Conservation (phyloP, 2,113 vertebrate genomes). For the Hippocampus mohnikei region DNA sequence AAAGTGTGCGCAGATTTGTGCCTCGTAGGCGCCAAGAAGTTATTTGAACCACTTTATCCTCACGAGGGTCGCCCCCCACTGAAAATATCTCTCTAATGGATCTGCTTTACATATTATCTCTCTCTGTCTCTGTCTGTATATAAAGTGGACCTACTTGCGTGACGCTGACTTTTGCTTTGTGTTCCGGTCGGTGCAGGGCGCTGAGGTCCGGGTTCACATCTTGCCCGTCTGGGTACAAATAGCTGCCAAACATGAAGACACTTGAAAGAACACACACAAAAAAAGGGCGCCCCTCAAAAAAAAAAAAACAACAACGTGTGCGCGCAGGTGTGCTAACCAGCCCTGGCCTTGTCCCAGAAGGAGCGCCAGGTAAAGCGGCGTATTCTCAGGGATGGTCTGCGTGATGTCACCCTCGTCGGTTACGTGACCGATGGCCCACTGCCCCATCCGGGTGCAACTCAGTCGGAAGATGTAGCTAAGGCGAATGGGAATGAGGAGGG, state of each 20-base stretch:
- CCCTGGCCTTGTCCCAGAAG: constrained; percentile 98
- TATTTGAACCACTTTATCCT: no score
- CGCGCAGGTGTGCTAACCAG: constrained; percentile 72
- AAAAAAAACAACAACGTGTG: not conserved
- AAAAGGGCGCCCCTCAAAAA: not conserved
- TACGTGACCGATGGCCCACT: constrained; percentile 98
- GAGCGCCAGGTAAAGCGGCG: constrained; percentile 96
- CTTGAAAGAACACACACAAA: not conserved
- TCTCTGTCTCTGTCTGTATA: not conserved
- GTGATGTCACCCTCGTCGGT: constrained; percentile 97
- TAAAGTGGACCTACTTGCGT: constrained; percentile 81
- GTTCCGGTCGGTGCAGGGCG: constrained; percentile 93
- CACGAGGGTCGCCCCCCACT: no score
- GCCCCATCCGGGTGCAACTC: constrained; percentile 94
- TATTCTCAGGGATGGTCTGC: constrained; percentile 98
- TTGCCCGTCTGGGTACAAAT: constrained; percentile 93
- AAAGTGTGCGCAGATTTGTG: no score
- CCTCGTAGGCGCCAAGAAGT: no score
- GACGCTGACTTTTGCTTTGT: constrained; percentile 85
- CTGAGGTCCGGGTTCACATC: constrained; percentile 95
- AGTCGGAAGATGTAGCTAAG: constrained; percentile 94
- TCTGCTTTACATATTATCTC: no score
- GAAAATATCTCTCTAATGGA: not conserved
- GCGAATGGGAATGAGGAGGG: not conserved
- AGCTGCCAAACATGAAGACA: constrained; percentile 63